A percentile compares a stretch with the other conserved stretches of the same genome.
These are phyloP conservation scores for Crocidura indochinensis DNA, from an alignment of 2,797 vertebrate species.

Conservation along the genomic window DNA sequence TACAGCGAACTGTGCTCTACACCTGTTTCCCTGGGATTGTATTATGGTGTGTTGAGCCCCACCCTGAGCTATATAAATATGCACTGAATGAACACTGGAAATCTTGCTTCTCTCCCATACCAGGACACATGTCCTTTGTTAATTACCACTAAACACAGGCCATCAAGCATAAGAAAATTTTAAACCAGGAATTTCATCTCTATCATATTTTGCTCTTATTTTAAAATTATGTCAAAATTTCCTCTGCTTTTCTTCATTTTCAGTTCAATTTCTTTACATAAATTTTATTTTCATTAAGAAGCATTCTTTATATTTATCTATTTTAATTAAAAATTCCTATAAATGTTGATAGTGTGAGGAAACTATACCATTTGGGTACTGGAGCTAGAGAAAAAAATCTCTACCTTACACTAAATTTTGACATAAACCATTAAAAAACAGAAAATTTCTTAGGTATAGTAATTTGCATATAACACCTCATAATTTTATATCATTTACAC, in stretches of 20 bases:
- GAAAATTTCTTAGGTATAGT: neutral
- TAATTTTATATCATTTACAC: slow-evolving; percentile 21
- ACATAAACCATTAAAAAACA: slow-evolving; percentile 21
- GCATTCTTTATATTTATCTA: neutral
- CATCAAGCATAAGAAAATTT: neutral
- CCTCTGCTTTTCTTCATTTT: too few species aligned
- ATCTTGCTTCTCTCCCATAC: neutral
- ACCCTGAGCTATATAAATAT: neutral
- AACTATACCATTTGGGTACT: neutral
- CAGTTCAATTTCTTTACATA: too few species aligned
- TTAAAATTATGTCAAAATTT: neutral
- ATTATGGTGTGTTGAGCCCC: too few species aligned
- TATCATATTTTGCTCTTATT: neutral
- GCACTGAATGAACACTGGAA: neutral
- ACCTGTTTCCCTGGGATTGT: too few species aligned
- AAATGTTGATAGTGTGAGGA: neutral
- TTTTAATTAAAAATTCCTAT: neutral
- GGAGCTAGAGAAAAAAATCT: neutral
- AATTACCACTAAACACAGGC: slow-evolving; percentile 26
- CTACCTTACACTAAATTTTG: slow-evolving; percentile 34
- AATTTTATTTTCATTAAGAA: too few species aligned
- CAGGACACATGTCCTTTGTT: neutral
- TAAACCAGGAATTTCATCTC: neutral
- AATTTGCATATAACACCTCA: slow-evolving; percentile 9
- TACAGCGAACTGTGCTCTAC: too few species aligned